A percentile compares a stretch with the other conserved stretches of the same genome.
phyloP scores from a whole-genome alignment of 1,140 invertebrate genomes.

The Drosophila bocki region DNA sequence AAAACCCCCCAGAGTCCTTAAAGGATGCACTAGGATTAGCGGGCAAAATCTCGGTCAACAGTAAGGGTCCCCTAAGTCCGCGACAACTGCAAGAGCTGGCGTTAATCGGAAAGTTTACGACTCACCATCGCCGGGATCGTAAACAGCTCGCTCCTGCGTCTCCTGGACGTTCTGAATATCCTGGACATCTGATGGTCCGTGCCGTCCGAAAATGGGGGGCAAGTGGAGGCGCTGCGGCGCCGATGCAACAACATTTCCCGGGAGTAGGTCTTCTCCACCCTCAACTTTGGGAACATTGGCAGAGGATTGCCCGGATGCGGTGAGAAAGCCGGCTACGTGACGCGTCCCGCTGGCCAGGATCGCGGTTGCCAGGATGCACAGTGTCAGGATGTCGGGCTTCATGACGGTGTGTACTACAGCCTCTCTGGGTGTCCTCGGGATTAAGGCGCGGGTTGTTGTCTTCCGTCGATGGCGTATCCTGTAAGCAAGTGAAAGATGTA shows the following conservation, averaged over 20 bases:
- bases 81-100: constrained; percentile 20
- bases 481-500: constrained; percentile 52
- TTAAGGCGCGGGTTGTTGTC: constrained; percentile 49
- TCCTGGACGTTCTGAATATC: constrained; percentile 63
- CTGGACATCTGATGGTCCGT: constrained; percentile 39
- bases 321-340: constrained; percentile 67
- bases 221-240: constrained; percentile 25
- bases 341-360: constrained; percentile 69
- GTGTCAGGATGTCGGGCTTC: constrained; percentile 63
- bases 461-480: constrained; percentile 31
- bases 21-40: constrained; percentile 17
- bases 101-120: constrained; percentile 58
- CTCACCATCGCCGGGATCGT: constrained; percentile 85
- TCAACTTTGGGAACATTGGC: background rate
- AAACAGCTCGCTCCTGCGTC: constrained; percentile 72
- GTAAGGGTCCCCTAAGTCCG: constrained; percentile 5
- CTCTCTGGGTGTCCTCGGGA: constrained; percentile 54
- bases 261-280: constrained; percentile 5
- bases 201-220: constrained; percentile 19
- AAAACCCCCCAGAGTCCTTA: background rate
- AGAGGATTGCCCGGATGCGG: constrained; percentile 12
- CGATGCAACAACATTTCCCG: constrained; percentile 8
- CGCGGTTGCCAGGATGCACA: constrained; percentile 69
- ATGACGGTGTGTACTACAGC: constrained; percentile 30
- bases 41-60: background rate